A percentile compares a stretch with the other conserved stretches of the same genome.
Conservation (phyloP, 2,888 invertebrate genomes). For the Eupithecia pulchellata region DNA sequence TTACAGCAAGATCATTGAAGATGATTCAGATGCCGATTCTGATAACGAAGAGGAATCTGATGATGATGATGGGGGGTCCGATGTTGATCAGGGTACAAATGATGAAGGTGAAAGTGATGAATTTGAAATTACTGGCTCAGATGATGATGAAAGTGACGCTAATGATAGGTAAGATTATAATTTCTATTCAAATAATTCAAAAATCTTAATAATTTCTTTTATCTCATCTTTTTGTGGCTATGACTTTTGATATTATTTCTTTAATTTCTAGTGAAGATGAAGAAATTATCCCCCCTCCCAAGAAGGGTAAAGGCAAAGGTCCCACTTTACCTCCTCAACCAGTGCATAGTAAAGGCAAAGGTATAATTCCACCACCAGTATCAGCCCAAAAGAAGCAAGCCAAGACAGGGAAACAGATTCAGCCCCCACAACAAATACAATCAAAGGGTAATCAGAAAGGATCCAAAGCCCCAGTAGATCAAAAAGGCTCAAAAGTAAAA, state of each 20-base stretch:
- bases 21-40: slow-evolving; percentile 54
- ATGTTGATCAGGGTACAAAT: slow-evolving; percentile 23
- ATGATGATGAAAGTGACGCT: slow-evolving; percentile 41
- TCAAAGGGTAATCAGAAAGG: not conserved
- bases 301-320: slow-evolving; percentile 45
- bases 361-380: slow-evolving; percentile 2
- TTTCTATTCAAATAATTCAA: slow-evolving; percentile 8
- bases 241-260: not conserved
- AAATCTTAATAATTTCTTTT: not conserved
- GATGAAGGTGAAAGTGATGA: slow-evolving; percentile 45
- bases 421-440: not conserved
- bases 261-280: slow-evolving; percentile 36
- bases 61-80: slow-evolving; percentile 39
- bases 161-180: slow-evolving; percentile 48
- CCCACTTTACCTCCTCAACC: slow-evolving; percentile 19
- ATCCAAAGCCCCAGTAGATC: not conserved
- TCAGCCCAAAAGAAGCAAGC: slow-evolving; percentile 35
- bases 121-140: slow-evolving; percentile 32
- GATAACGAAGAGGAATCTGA: slow-evolving; percentile 43
- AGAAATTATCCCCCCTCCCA: slow-evolving; percentile 44
- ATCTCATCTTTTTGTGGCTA: too few relatives aligned
- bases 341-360: slow-evolving; percentile 8
- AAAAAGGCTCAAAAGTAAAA: slow-evolving; percentile 10
- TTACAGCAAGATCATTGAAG: slow-evolving; percentile 65
- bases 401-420: not conserved